Conservation (phyloP, 2,113 vertebrate genomes). For the Gymnorhina tibicen region DNA sequence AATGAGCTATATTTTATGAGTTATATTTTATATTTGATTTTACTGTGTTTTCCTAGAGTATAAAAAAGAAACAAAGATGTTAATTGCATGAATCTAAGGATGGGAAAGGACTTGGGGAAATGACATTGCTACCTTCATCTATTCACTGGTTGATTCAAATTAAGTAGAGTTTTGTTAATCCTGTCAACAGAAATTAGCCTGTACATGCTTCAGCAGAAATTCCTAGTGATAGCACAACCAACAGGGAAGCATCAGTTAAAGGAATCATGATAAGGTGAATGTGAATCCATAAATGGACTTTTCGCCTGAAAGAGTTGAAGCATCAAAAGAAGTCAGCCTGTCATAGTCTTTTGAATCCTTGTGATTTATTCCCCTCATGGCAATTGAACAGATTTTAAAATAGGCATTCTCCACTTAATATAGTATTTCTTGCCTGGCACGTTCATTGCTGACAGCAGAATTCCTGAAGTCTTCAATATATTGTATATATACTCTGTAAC, state of each 20-base stretch:
- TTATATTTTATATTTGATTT: neutral
- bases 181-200: neutral
- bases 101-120: neutral
- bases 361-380: neutral
- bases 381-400: neutral
- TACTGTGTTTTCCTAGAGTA: neutral
- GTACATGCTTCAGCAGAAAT: neutral
- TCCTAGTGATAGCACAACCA: neutral
- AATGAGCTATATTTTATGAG: neutral
- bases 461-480: neutral
- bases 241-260: neutral
- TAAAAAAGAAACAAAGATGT: neutral
- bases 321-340: neutral
- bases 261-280: neutral
- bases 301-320: neutral
- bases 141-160: neutral
- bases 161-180: slow-evolving; percentile 15
- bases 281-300: neutral
- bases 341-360: neutral
- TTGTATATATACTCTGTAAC: neutral
- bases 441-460: neutral
- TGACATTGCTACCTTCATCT: neutral
- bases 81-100: neutral
- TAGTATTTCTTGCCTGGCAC: neutral
- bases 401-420: neutral